These are phyloP conservation scores for Micropterix aruncella DNA, from an alignment of 2,888 invertebrate genomes.

Conservation along the genomic window DNA sequence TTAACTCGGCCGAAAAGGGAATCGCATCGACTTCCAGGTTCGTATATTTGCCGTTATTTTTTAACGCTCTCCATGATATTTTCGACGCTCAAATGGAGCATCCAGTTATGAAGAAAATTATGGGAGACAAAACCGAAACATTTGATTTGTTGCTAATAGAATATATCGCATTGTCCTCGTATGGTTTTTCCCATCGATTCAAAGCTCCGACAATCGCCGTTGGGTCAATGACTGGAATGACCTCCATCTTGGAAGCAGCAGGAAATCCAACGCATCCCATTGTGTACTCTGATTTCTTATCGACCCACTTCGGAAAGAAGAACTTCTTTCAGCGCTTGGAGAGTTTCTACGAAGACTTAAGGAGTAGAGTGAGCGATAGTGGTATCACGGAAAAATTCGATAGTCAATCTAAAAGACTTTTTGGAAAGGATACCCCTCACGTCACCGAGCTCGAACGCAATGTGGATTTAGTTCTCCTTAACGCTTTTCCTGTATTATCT, in stretches of 20 bases:
- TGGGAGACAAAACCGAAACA: constrained; percentile 13
- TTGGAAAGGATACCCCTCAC: constrained; percentile 11
- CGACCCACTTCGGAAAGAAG: constrained; percentile 15
- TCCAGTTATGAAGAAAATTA: constrained; percentile 13
- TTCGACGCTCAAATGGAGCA: constrained; percentile 15
- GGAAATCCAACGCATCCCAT: constrained; percentile 22
- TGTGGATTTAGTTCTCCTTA: constrained; percentile 24
- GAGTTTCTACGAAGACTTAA: constrained; percentile 1
- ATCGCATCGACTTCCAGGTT: too few relatives aligned
- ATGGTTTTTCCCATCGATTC: constrained; percentile 20
- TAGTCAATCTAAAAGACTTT: constrained; percentile 11
- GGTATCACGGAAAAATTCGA: constrained; percentile 7
- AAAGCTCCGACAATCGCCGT: constrained; percentile 22
- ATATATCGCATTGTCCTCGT: constrained; percentile 16
- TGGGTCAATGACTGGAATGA: constrained; percentile 16
- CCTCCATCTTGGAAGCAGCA: constrained; percentile 15
- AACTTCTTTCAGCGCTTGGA: constrained; percentile 14
- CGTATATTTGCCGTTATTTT: neutral
- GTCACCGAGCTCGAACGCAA: constrained; percentile 14
- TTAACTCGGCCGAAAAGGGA: neutral
- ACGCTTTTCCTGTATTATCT: constrained; percentile 22
- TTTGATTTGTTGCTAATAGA: constrained; percentile 26
- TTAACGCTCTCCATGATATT: constrained; percentile 5
- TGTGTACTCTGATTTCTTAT: constrained; percentile 17
- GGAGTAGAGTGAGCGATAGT: constrained; percentile 1